Evolutionary conservation across 1,140 invertebrate genomes (phyloP).

Genomic region (Coelopa frigida): DNA sequence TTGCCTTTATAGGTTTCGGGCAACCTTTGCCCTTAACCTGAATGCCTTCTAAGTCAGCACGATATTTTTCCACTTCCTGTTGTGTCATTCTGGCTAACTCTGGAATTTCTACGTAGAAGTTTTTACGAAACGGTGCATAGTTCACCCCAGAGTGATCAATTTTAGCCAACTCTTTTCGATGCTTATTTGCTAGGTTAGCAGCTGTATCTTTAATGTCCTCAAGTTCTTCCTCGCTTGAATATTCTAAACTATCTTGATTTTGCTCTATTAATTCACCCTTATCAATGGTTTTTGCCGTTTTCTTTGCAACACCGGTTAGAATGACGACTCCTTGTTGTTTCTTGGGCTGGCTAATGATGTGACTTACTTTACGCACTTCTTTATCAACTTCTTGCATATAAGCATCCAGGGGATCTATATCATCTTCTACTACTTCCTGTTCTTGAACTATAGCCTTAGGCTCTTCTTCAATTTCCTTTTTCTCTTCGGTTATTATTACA

Average conservation of each 20-base stretch:
- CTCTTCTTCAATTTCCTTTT: conserved; percentile 73
- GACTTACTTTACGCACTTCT: conserved; percentile 88
- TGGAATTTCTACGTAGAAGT: conserved; percentile 89
- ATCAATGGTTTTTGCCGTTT: conserved; percentile 62
- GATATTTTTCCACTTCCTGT: conserved; percentile 81
- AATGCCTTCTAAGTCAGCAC: conserved; percentile 77
- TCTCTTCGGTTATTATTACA: conserved; percentile 51
- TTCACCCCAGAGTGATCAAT: conserved; percentile 77
- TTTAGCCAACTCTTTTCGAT: conserved; percentile 83
- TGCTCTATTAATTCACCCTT: conserved; percentile 93
- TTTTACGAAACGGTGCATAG: conserved; percentile 87
- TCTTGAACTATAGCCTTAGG: conserved; percentile 7
- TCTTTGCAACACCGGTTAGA: conserved; percentile 85
- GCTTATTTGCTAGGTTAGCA: conserved; percentile 78
- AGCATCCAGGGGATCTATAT: conserved; percentile 93
- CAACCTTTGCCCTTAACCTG: conserved; percentile 80
- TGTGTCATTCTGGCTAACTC: conserved; percentile 81
- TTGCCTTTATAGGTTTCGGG: conserved; percentile 82
- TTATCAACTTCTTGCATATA: conserved; percentile 81
- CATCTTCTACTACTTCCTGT: conserved; percentile 52
- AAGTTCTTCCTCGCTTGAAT: conserved; percentile 93
- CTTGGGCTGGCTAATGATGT: conserved; percentile 48
- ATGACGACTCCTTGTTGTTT: conserved; percentile 58
- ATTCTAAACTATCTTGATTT: conserved; percentile 94
- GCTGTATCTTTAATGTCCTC: conserved; percentile 91